Percentiles rank a stretch among this genome's conserved stretches.
These are phyloP conservation scores for Oligia strigilis DNA, from an alignment of 2,888 invertebrate genomes.

Conservation along the genomic window DNA sequence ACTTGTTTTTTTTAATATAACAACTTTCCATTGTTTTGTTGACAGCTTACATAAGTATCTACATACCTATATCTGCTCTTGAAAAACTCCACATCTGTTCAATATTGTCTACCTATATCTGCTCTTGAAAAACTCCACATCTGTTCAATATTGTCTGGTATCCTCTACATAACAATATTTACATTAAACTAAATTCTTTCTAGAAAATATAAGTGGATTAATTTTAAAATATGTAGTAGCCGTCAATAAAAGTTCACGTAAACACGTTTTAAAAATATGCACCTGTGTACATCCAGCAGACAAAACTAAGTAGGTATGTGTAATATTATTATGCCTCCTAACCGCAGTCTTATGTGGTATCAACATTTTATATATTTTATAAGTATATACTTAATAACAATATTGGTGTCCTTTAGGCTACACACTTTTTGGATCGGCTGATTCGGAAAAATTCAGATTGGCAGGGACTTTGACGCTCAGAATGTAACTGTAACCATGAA, in stretches of 20 bases:
- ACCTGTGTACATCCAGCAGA: conserved; percentile 49
- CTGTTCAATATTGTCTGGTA: conserved; percentile 55
- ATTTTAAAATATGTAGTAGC: conserved; percentile 38
- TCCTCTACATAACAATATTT: conserved; percentile 22
- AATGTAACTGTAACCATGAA: not conserved
- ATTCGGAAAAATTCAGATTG: not conserved
- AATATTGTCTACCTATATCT: no score
- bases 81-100: conserved; percentile 57
- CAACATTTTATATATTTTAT: conserved; percentile 29
- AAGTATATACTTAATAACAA: not conserved
- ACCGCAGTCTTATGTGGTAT: conserved; percentile 1
- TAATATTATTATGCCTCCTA: conserved; percentile 17
- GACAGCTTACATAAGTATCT: not conserved
- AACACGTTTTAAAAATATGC: conserved; percentile 50
- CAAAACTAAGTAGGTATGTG: conserved; percentile 8
- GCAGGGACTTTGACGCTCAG: not conserved
- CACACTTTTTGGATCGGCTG: not conserved
- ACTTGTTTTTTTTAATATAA: not conserved
- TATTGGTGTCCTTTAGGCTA: not conserved
- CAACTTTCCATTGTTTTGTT: not conserved
- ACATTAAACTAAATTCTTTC: conserved; percentile 30
- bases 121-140: no score
- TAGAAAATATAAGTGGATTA: conserved; percentile 43
- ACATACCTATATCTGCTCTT: conserved; percentile 37
- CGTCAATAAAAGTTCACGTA: conserved; percentile 42